Percentiles rank a stretch among this genome's conserved stretches.
These are phyloP conservation scores for Ophioninae sp. DNA, from an alignment of 2,888 invertebrate species.

Conservation along the genomic window DNA sequence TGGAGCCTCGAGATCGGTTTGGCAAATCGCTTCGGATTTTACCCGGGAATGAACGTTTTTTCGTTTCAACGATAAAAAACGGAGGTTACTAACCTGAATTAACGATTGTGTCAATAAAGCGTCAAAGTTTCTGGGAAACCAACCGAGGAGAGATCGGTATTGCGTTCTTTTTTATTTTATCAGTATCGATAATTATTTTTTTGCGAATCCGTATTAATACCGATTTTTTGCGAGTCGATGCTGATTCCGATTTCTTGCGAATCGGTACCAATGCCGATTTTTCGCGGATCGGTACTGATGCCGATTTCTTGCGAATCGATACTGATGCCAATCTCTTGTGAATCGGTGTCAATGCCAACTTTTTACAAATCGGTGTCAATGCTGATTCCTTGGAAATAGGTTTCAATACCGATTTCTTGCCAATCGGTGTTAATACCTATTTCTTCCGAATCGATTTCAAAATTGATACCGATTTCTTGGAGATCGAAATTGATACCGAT, in stretches of 20 bases:
- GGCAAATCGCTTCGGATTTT: slow-evolving; percentile 2
- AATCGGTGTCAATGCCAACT: too few species aligned
- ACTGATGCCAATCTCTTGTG: too few species aligned
- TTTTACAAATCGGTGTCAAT: too few species aligned
- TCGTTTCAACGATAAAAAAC: slow-evolving; percentile 49
- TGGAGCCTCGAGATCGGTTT: slow-evolving; percentile 4
- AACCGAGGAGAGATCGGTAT: not conserved
- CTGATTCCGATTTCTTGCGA: too few species aligned
- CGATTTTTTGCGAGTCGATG: too few species aligned
- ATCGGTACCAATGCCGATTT: too few species aligned
- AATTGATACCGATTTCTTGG: not conserved
- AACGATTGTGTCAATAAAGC: slow-evolving; percentile 32
- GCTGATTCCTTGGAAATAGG: too few species aligned
- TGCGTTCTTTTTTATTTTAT: not conserved
- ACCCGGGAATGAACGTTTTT: slow-evolving; percentile 47
- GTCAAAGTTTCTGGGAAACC: not conserved
- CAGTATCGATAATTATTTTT: too few species aligned
- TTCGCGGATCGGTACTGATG: too few species aligned
- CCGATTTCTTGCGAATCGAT: too few species aligned
- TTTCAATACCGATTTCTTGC: too few species aligned
- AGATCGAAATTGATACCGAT: not conserved
- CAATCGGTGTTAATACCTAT: not conserved
- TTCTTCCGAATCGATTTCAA: not conserved
- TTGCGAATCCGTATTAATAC: too few species aligned
- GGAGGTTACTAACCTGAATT: slow-evolving; percentile 48